These are phyloP conservation scores for Tangara arthus DNA, from an alignment of 2,797 vertebrate species.

Conservation along the genomic window DNA sequence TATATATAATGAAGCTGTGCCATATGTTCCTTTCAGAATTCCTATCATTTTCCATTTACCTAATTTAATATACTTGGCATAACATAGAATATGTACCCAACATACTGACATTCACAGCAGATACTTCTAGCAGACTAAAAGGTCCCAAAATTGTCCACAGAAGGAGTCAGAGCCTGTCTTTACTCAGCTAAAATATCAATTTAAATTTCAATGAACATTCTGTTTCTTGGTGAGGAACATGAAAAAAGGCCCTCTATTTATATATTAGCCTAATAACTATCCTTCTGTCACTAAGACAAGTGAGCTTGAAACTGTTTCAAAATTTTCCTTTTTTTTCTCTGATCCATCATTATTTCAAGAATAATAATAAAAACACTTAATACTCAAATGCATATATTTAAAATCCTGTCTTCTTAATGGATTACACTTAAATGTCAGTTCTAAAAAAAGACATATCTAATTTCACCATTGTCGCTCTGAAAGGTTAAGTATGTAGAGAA, in stretches of 20 bases:
- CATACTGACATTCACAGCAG: background rate
- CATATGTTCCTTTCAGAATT: background rate
- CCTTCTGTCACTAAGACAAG: background rate
- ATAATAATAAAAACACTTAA: slow-evolving; percentile 17
- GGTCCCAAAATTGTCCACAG: background rate
- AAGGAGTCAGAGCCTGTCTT: background rate
- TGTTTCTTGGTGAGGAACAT: background rate
- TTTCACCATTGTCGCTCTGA: slow-evolving; percentile 40
- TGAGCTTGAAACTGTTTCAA: background rate
- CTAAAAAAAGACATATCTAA: slow-evolving; percentile 32
- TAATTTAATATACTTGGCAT: background rate
- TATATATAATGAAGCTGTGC: background rate
- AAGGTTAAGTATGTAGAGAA: slow-evolving; percentile 33
- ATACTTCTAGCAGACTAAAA: background rate
- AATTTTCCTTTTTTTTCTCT: background rate
- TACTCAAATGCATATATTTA: background rate
- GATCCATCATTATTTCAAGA: slow-evolving; percentile 10
- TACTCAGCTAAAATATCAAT: background rate
- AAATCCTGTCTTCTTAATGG: slow-evolving; percentile 21
- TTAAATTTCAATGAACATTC: background rate
- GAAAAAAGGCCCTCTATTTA: background rate
- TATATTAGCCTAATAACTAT: background rate
- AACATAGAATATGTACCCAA: background rate
- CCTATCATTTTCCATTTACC: background rate
- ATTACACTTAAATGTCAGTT: slow-evolving; percentile 37